Conservation (phyloP, 1,140 invertebrate species). For the Asobara japonica region DNA sequence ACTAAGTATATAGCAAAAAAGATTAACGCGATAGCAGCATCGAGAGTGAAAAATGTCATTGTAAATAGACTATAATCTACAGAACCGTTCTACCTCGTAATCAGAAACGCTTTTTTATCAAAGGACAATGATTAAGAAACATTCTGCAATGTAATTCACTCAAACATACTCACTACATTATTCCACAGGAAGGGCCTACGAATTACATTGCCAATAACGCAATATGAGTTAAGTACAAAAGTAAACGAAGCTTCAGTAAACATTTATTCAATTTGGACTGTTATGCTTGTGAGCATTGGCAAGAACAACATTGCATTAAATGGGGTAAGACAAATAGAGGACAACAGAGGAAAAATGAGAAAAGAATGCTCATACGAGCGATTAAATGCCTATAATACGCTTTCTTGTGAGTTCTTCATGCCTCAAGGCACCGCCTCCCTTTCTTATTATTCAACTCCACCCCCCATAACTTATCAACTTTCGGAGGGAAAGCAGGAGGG, state of each 20-base stretch:
- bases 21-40: no score
- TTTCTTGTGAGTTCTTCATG: constrained; percentile 8
- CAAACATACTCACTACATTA: no score
- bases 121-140: no score
- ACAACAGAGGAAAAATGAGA: not conserved
- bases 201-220: no score
- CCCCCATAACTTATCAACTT: constrained; percentile 7
- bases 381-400: constrained; percentile 1
- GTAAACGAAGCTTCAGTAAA: not conserved
- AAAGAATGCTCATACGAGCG: constrained; percentile 2
- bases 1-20: no score
- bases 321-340: not conserved
- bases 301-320: not conserved
- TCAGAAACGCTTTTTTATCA: no score
- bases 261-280: not conserved
- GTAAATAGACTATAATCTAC: not conserved
- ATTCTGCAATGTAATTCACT: no score
- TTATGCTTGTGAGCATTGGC: not conserved
- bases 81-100: no score
- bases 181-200: no score
- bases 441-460: not conserved
- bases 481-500: not conserved
- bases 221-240: not conserved
- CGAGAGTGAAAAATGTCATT: not conserved
- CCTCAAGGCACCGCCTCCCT: not conserved